Conservation (phyloP, 2,113 vertebrate species). For the Ceyx margarethae region DNA sequence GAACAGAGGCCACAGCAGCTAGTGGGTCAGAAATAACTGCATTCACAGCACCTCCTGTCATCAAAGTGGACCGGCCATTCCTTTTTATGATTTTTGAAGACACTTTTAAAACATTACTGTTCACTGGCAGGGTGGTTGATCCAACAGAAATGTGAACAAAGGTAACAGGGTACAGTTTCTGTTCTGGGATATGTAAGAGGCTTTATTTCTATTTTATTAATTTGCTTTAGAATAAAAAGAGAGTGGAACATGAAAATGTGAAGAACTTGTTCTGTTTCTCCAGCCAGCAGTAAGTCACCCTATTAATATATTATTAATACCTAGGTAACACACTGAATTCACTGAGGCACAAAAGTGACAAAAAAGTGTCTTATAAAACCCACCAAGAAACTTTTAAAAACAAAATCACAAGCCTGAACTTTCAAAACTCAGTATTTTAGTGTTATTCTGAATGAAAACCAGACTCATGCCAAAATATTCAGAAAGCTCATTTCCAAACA, state of each 20-base stretch:
- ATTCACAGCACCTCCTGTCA: conserved; percentile 76
- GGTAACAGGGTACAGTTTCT: not conserved
- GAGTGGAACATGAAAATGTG: not conserved
- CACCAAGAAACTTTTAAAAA: not conserved
- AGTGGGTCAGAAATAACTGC: conserved; percentile 77
- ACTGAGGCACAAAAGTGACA: not conserved
- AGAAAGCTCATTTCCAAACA: not conserved
- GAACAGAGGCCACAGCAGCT: conserved; percentile 80
- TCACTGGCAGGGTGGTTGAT: conserved; percentile 89
- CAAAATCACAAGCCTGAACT: not conserved
- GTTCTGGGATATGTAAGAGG: not conserved
- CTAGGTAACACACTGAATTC: not conserved
- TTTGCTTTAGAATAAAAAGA: conserved; percentile 18
- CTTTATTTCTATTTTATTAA: conserved; percentile 4
- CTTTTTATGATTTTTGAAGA: conserved; percentile 92
- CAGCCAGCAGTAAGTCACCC: not conserved
- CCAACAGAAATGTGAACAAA: conserved; percentile 75
- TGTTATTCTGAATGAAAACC: not conserved
- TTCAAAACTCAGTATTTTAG: not conserved
- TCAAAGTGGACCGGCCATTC: conserved; percentile 83
- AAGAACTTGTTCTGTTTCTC: not conserved
- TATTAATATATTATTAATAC: not conserved
- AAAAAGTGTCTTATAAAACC: not conserved
- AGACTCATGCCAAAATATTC: not conserved
- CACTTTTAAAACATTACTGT: conserved; percentile 81